phyloP scores from a whole-genome alignment of 2,113 vertebrate genomes.

The Larimichthys polyactis region DNA sequence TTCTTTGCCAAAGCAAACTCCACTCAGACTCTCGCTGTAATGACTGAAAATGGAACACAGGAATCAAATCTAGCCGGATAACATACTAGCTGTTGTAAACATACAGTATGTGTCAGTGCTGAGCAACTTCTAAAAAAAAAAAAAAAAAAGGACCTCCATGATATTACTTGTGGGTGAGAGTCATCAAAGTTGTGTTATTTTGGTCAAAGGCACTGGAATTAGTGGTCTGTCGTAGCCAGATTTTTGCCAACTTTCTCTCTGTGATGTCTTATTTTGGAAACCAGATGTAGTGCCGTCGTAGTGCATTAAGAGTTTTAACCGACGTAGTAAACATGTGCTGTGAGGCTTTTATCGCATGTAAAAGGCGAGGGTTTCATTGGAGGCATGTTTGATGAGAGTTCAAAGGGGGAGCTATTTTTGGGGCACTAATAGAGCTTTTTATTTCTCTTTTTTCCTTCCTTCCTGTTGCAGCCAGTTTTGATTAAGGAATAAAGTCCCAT shows the following conservation, averaged over 20 bases:
- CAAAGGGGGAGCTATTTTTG: constrained; percentile 24
- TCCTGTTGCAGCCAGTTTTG: neutral
- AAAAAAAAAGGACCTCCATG: neutral
- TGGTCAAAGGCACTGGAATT: constrained; percentile 54
- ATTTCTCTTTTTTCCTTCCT: neutral
- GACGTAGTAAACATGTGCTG: constrained; percentile 33
- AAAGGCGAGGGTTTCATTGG: constrained; percentile 17
- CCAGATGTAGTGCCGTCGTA: constrained; percentile 47
- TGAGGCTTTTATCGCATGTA: constrained; percentile 36
- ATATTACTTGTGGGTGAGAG: constrained; percentile 17
- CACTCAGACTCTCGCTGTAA: neutral
- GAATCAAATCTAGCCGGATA: neutral
- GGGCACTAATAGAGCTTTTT: neutral
- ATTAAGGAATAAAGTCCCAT: neutral
- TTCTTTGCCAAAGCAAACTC: constrained; percentile 29
- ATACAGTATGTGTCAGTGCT: constrained; percentile 8
- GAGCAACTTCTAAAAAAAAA: constrained; percentile 28
- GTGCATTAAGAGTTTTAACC: constrained; percentile 11
- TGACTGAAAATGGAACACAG: constrained; percentile 19
- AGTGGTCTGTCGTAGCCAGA: constrained; percentile 26
- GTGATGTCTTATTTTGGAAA: constrained; percentile 67
- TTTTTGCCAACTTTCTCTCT: constrained; percentile 7
- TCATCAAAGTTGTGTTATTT: constrained; percentile 53
- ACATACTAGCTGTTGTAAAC: neutral
- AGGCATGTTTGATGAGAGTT: constrained; percentile 24